Conservation (phyloP, 2,888 invertebrate genomes). For the Diplolepis rosae region DNA sequence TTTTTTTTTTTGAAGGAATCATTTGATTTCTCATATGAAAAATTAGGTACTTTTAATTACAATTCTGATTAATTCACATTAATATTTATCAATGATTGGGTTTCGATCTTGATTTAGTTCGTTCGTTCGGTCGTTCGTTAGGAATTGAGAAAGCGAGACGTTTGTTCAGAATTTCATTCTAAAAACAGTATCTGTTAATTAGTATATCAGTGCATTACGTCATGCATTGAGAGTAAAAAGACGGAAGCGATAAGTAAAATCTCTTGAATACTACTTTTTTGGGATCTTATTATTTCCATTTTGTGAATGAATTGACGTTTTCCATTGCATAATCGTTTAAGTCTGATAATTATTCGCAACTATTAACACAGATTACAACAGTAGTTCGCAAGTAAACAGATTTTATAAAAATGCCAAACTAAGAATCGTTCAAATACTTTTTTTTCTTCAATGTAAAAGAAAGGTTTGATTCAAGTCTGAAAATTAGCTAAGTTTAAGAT, state of each 20-base stretch:
- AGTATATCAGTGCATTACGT: neutral
- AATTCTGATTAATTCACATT: neutral
- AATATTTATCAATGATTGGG: neutral
- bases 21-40: neutral
- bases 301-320: neutral
- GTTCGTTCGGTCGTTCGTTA: neutral
- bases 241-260: constrained; percentile 14
- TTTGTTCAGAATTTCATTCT: neutral
- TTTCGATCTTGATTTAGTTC: neutral
- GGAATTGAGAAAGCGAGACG: neutral
- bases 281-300: neutral
- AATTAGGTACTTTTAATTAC: neutral
- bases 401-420: neutral
- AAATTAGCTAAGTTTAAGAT: no score
- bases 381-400: neutral
- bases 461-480: no score
- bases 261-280: neutral
- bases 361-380: neutral
- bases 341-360: neutral
- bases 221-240: neutral
- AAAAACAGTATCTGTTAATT: neutral
- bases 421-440: no score
- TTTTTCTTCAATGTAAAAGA: no score
- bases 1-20: neutral
- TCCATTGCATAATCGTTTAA: neutral